These are phyloP conservation scores for Cataglyphis cursor DNA, from an alignment of 2,888 invertebrate genomes.

Conservation along the genomic window DNA sequence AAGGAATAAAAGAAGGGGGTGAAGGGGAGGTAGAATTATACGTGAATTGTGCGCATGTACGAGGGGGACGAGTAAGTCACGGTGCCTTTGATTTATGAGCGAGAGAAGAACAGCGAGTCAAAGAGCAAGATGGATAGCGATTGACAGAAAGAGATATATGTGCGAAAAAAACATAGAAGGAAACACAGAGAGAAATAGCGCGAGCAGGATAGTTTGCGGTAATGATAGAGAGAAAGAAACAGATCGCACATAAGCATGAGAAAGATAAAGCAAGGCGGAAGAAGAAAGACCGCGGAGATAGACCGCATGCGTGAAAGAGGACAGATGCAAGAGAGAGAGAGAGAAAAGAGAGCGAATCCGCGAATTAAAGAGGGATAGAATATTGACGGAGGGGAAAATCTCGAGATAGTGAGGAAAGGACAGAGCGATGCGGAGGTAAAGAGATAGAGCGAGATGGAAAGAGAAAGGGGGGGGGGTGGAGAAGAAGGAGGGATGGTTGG, in stretches of 20 bases:
- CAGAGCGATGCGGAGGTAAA: neutral
- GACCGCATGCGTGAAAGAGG: neutral
- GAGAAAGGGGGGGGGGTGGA: neutral
- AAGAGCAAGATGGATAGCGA: neutral
- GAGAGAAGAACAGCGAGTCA: neutral
- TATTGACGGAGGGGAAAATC: neutral
- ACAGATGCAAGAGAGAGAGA: neutral
- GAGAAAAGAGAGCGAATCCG: conserved; percentile 30
- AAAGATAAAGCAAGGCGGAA: neutral
- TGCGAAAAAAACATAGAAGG: neutral
- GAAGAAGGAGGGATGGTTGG: too few relatives aligned
- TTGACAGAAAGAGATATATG: neutral
- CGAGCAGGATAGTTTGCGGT: conserved; percentile 21
- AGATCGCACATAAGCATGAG: neutral
- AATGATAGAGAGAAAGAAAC: neutral
- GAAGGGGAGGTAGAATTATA: neutral
- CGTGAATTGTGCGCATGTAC: conserved; percentile 41
- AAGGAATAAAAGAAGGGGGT: neutral
- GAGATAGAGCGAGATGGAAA: neutral
- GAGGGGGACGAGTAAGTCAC: conserved; percentile 11
- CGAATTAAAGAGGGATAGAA: neutral
- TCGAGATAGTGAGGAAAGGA: conserved; percentile 13
- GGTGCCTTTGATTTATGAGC: conserved; percentile 19
- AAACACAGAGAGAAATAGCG: conserved; percentile 15
- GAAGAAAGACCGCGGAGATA: neutral